These are phyloP conservation scores for Phalacrocorax pelagicus DNA, from an alignment of 2,113 vertebrate genomes.

Conservation along the genomic window DNA sequence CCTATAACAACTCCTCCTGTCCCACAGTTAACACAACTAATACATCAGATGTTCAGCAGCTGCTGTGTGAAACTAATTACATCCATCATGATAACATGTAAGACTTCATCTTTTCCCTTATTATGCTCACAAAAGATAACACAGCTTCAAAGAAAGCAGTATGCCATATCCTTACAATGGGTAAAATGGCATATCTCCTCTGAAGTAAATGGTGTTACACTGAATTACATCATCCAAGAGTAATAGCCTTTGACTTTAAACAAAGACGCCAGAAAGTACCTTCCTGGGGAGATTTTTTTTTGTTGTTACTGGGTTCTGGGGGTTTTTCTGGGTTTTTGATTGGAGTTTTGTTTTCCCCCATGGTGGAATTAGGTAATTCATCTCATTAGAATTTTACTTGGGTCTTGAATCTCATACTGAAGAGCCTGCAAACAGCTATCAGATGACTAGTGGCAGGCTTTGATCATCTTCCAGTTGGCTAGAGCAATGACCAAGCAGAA, in stretches of 20 bases:
- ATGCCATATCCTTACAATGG: not conserved
- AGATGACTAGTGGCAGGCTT: not conserved
- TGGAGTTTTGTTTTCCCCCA: not conserved
- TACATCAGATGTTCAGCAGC: not conserved
- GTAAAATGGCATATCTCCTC: not conserved
- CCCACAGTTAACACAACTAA: not conserved
- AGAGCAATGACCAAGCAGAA: not conserved
- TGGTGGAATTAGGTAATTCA: not conserved
- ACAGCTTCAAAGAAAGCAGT: not conserved
- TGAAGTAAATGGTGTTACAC: not conserved
- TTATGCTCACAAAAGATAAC: not conserved
- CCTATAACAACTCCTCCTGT: not conserved
- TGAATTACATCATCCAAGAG: not conserved
- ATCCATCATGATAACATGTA: not conserved
- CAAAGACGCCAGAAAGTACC: not conserved
- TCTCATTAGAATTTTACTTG: not conserved
- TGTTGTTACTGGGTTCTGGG: not conserved
- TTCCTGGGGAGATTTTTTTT: not conserved
- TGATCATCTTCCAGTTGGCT: not conserved
- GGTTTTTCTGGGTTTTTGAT: not conserved
- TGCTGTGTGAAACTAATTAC: not conserved
- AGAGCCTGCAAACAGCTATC: not conserved
- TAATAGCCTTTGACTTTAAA: not conserved
- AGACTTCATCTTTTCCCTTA: not conserved
- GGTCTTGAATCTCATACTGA: not conserved